Evolutionary conservation across 2,797 vertebrate species (phyloP).

Genomic region (Danio kyathit): DNA sequence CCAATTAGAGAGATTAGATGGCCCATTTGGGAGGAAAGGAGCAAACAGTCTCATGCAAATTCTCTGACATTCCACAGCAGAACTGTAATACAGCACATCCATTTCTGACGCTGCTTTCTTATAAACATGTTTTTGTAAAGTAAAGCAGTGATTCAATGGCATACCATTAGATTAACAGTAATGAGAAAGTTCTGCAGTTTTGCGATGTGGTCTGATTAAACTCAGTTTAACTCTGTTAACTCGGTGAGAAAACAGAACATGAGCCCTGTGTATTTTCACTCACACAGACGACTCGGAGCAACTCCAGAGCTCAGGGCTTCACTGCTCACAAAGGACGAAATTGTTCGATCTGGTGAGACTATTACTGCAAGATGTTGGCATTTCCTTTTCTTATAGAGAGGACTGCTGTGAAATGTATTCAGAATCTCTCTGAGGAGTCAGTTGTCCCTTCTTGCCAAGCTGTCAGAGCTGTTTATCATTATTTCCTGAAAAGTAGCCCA

Average conservation of each 20-base stretch:
- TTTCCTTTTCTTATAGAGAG: slow-evolving; percentile 45
- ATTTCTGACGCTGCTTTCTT: background rate
- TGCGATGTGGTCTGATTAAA: background rate
- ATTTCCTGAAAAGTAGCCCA: slow-evolving; percentile 21
- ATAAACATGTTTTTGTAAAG: background rate
- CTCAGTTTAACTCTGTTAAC: background rate
- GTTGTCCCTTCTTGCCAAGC: slow-evolving; percentile 30
- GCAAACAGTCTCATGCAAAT: slow-evolving; percentile 46
- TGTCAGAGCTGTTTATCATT: slow-evolving; percentile 39
- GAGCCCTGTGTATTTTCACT: slow-evolving; percentile 2
- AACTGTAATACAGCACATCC: slow-evolving; percentile 29
- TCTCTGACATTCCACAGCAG: slow-evolving; percentile 68
- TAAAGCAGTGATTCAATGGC: background rate
- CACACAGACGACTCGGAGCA: slow-evolving; percentile 10
- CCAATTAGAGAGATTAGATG: slow-evolving; percentile 77
- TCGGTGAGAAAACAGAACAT: slow-evolving; percentile 19
- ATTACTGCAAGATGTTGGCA: slow-evolving; percentile 52
- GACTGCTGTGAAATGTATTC: slow-evolving; percentile 47
- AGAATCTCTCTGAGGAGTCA: slow-evolving; percentile 31
- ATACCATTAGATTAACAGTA: background rate
- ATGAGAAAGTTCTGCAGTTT: background rate
- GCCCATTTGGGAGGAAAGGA: slow-evolving; percentile 67
- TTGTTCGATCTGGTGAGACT: slow-evolving; percentile 42
- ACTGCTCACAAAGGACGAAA: slow-evolving; percentile 44
- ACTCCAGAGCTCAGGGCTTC: slow-evolving; percentile 6